Percentiles rank a stretch among this genome's conserved stretches.
Conservation (phyloP, 2,888 invertebrate species). For the Leptinotarsa tumamoca region DNA sequence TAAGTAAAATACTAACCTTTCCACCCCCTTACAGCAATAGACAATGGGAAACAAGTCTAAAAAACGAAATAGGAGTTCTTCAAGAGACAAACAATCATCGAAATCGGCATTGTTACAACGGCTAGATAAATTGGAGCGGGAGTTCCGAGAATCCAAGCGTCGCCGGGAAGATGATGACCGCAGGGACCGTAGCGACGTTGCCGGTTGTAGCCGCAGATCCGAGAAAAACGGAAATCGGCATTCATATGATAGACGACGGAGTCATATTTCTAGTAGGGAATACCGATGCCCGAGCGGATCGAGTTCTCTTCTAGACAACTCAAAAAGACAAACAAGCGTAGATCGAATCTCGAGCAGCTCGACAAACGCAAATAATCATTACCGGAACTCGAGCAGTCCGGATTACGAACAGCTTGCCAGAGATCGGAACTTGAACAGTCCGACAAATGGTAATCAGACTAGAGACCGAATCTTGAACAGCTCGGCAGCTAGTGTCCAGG, state of each 20-base stretch:
- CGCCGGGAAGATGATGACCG: not conserved
- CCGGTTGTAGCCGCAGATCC: not conserved
- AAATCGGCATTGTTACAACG: not conserved
- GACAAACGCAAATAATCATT: not conserved
- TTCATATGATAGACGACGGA: not conserved
- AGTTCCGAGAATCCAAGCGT: not conserved
- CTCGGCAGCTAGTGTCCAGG: not conserved
- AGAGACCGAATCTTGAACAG: not conserved
- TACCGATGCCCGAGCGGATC: too few relatives aligned
- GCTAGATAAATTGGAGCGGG: not conserved
- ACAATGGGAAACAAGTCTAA: not conserved
- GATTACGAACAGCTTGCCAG: not conserved
- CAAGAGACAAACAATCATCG: not conserved
- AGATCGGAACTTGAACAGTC: not conserved
- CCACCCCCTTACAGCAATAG: not conserved
- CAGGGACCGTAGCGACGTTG: not conserved
- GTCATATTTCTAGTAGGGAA: not conserved
- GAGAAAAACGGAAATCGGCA: not conserved
- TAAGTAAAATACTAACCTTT: not conserved
- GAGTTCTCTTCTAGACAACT: not conserved
- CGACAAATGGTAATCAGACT: not conserved
- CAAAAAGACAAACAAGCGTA: not conserved
- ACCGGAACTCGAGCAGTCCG: not conserved
- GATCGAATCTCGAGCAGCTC: not conserved
- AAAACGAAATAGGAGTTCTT: too few relatives aligned